These are phyloP conservation scores for Hybognathus amarus DNA, from an alignment of 2,797 vertebrate genomes.

Conservation along the genomic window DNA sequence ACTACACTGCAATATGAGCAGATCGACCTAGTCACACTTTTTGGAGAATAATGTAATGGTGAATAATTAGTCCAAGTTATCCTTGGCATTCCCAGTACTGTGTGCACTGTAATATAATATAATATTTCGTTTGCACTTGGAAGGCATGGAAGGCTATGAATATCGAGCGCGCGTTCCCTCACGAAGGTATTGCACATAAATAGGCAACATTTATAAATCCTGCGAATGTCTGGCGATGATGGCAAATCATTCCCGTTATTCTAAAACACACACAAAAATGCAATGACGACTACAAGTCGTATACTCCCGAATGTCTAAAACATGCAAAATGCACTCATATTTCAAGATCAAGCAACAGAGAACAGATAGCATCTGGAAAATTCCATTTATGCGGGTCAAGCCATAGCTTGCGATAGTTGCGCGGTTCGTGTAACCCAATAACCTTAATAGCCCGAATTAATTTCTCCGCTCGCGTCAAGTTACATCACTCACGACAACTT, in stretches of 20 bases:
- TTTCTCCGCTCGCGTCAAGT: conserved; percentile 47
- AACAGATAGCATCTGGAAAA: conserved; percentile 61
- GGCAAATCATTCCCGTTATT: background rate
- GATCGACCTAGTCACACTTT: conserved; percentile 51
- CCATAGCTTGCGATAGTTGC: conserved; percentile 47
- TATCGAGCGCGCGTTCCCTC: conserved; percentile 15
- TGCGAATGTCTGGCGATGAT: conserved; percentile 3
- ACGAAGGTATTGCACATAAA: conserved; percentile 28
- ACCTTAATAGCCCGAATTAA: conserved; percentile 48
- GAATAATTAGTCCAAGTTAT: conserved; percentile 54
- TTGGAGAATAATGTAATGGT: conserved; percentile 52
- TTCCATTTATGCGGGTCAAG: conserved; percentile 59
- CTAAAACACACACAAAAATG: conserved; percentile 10
- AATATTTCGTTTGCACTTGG: conserved; percentile 26
- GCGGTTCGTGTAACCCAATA: conserved; percentile 45
- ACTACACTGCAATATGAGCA: conserved; percentile 46
- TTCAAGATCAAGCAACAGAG: conserved; percentile 44
- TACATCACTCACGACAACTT: conserved; percentile 51
- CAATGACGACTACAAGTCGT: conserved; percentile 15
- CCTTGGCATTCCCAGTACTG: conserved; percentile 19
- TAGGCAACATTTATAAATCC: conserved; percentile 13
- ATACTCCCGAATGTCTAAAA: background rate
- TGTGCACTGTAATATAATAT: background rate
- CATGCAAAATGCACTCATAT: conserved; percentile 21
- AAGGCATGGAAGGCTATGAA: conserved; percentile 1